These are phyloP conservation scores for Andrena hattorfiana DNA, from an alignment of 2,888 invertebrate genomes.

Conservation along the genomic window DNA sequence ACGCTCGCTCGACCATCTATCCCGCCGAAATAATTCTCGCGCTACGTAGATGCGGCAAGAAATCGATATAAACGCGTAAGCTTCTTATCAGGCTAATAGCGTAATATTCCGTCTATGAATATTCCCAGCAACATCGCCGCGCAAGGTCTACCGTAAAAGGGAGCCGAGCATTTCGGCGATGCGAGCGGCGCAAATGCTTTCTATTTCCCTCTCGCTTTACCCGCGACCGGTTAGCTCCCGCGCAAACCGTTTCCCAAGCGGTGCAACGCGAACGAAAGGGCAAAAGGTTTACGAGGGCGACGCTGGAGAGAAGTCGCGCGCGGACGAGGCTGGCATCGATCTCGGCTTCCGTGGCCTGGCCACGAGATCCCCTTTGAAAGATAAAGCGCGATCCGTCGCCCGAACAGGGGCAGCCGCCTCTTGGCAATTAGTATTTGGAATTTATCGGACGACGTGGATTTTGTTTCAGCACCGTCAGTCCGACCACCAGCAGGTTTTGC, in stretches of 20 bases:
- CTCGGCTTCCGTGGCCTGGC: not conserved
- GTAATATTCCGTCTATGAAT: constrained; percentile 46
- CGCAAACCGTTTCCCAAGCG: not conserved
- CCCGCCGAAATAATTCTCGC: constrained; percentile 48
- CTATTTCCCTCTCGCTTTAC: no score
- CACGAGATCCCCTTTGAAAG: constrained; percentile 9
- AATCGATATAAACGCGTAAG: constrained; percentile 59
- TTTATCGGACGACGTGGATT: constrained; percentile 1
- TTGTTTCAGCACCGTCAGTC: constrained; percentile 83
- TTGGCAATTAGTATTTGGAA: constrained; percentile 2
- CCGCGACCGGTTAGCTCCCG: constrained; percentile 15
- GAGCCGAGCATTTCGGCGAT: no score
- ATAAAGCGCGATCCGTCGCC: constrained; percentile 8
- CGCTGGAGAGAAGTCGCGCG: not conserved
- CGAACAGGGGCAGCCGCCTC: not conserved
- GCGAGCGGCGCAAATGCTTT: no score
- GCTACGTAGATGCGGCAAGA: constrained; percentile 31
- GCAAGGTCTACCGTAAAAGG: no score
- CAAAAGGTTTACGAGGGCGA: not conserved
- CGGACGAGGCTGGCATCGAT: constrained; percentile 22
- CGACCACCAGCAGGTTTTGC: constrained; percentile 80
- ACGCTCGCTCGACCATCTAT: constrained; percentile 11
- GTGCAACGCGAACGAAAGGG: not conserved
- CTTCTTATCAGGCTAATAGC: constrained; percentile 47
- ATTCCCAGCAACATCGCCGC: constrained; percentile 5